Conservation (phyloP, 1,140 invertebrate species). For the Olivierus martensii region DNA sequence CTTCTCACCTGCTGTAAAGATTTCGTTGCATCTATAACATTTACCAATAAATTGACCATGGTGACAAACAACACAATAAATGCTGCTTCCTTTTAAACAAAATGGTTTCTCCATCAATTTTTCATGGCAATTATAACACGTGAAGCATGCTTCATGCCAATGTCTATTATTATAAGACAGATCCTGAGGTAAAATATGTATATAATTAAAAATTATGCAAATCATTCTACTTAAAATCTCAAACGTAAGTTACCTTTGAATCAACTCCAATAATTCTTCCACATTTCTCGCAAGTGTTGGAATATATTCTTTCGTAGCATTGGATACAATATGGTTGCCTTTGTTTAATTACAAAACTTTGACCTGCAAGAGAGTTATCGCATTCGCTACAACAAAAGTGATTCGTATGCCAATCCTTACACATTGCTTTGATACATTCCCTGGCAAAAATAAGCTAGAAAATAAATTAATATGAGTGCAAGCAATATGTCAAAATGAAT, state of each 20-base stretch:
- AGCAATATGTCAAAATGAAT: too few species aligned
- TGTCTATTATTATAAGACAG: conserved; percentile 42
- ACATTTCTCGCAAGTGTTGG: background rate
- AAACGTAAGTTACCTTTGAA: background rate
- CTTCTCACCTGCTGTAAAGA: conserved; percentile 25
- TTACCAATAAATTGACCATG: conserved; percentile 39
- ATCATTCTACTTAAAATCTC: too few species aligned
- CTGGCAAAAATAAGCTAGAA: conserved; percentile 97
- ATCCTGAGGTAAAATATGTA: conserved; percentile 26
- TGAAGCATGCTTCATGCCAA: conserved; percentile 41
- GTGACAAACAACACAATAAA: conserved; percentile 41
- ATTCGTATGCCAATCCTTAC: conserved; percentile 97
- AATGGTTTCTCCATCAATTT: conserved; percentile 40
- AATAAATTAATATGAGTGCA: background rate
- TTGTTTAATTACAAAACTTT: background rate
- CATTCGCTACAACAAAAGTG: conserved; percentile 94
- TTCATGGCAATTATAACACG: conserved; percentile 37
- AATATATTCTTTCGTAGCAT: background rate
- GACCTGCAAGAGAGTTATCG: background rate
- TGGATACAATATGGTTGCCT: background rate
- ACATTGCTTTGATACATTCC: conserved; percentile 99
- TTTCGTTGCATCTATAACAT: conserved; percentile 39
- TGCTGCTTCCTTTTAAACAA: conserved; percentile 38
- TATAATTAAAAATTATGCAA: too few species aligned
- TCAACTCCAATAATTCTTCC: background rate